Conservation (phyloP, 2,113 vertebrate species). For the Sinocyclocheilus anshuiensis region DNA sequence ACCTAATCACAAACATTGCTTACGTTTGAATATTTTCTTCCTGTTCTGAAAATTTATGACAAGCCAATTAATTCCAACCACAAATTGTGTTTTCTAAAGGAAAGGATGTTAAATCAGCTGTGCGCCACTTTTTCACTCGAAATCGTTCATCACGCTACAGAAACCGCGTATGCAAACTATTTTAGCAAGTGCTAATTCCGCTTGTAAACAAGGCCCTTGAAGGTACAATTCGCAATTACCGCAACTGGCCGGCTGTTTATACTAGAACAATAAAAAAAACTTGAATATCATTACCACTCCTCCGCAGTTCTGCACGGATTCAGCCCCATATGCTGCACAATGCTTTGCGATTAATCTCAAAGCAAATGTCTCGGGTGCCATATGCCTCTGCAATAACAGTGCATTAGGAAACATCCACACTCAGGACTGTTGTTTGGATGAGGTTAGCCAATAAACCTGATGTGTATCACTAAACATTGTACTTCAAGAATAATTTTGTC, state of each 20-base stretch:
- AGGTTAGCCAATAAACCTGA: background rate
- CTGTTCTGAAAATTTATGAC: background rate
- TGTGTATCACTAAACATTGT: background rate
- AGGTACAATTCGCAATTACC: slow-evolving; percentile 23
- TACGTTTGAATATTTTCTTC: background rate
- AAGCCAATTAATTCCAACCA: slow-evolving; percentile 19
- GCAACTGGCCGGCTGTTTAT: slow-evolving; percentile 27
- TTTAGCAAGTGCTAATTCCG: slow-evolving; percentile 16
- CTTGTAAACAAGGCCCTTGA: slow-evolving; percentile 27
- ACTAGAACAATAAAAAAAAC: background rate
- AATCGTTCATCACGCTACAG: background rate
- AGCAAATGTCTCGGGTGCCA: background rate
- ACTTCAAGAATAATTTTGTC: too few species aligned
- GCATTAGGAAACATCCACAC: background rate
- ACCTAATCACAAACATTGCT: background rate
- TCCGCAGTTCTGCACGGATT: background rate
- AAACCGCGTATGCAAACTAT: background rate
- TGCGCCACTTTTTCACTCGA: background rate
- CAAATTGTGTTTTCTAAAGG: background rate
- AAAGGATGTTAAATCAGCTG: background rate
- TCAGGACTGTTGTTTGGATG: background rate
- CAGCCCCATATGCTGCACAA: background rate
- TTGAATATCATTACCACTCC: background rate
- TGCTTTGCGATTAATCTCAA: background rate
- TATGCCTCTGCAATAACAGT: background rate